A percentile compares a stretch with the other conserved stretches of the same genome.
phyloP scores from a whole-genome alignment of 2,113 vertebrate species.

The Zeus faber region DNA sequence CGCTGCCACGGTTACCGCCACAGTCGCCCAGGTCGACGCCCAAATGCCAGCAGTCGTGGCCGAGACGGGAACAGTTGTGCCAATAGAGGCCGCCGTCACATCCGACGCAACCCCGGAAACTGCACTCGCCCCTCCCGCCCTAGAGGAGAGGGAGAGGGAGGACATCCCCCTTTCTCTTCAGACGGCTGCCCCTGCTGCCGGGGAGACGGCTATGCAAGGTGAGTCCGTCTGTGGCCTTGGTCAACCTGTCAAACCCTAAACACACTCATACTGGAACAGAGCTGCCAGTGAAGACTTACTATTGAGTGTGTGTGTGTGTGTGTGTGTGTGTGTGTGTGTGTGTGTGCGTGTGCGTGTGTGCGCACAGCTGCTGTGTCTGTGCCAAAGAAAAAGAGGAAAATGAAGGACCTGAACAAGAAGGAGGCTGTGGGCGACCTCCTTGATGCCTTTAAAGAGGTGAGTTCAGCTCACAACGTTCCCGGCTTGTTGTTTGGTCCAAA shows the following conservation, averaged over 20 bases:
- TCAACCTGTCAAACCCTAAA: too few species aligned
- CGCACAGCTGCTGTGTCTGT: constrained; percentile 83
- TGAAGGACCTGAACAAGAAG: constrained; percentile 96
- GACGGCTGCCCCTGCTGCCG: constrained; percentile 48
- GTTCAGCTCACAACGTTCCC: too few species aligned
- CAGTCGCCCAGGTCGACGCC: constrained; percentile 22
- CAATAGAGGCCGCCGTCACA: background rate
- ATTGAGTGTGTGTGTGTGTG: background rate
- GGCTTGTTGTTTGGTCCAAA: too few species aligned
- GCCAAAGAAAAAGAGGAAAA: constrained; percentile 96
- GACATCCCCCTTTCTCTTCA: constrained; percentile 69
- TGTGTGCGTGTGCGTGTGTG: background rate
- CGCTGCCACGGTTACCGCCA: background rate
- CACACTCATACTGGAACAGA: too few species aligned
- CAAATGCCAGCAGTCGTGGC: constrained; percentile 12
- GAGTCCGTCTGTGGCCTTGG: constrained; percentile 1
- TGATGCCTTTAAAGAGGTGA: constrained; percentile 97
- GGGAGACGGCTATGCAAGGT: constrained; percentile 85
- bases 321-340: background rate
- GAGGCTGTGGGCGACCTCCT: constrained; percentile 90
- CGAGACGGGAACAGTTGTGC: constrained; percentile 31
- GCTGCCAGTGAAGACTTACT: too few species aligned
- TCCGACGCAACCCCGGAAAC: constrained; percentile 25
- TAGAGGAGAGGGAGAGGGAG: constrained; percentile 52
- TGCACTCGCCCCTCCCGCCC: constrained; percentile 24